Evolutionary conservation across 2,888 invertebrate species (phyloP), one percentile per base, ranked within the genome.

Genomic region (Ellobium chinense): DNA sequence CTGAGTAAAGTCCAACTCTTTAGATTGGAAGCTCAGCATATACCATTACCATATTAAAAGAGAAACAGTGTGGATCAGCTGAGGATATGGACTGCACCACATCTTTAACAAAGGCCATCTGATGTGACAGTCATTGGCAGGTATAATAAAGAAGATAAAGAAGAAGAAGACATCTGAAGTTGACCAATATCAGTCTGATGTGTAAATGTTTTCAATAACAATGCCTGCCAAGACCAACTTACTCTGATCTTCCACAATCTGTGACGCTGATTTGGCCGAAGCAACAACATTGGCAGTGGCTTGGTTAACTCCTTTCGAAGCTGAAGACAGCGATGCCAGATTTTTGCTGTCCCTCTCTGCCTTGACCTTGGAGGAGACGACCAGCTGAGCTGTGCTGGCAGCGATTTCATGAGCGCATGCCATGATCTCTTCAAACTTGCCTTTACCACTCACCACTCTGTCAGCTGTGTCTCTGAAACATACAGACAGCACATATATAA

Each of bases 351-450:
- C 95, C 85, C 96, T 95, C 88, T 97, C 96, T 0, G 99, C 98
- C 93, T 99, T 98, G 9, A 99, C 99, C 84, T 93, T 95, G 85
- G 98, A 98, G 21, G 99, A 98, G 0, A 99, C 98, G 74, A 99
- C 99, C 81, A 99, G 94, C 93, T 99, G 99, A 69, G 99, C 98
- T 1, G 99, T 99, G 87, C 96, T 97, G 83, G 97, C 99, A 78
- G 97, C 97, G 82, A 98, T 98, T 93, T 97, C 97, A 94, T 99
- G 98, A 31, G 99, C 98, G 9, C 98, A 99, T 0, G 98, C 99
- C 82, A 98, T 96, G 82, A 99, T 95, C 91, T 97, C 97, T 91
- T 98, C 98, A 91, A 97, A 95, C 92, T 98, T 98, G 0, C 97
- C 97, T 85, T 96, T 95, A 36, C 95, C 95, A 37, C 89, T 88